phyloP scores from a whole-genome alignment of 2,888 invertebrate species.

The Drosophila aldrichi region DNA sequence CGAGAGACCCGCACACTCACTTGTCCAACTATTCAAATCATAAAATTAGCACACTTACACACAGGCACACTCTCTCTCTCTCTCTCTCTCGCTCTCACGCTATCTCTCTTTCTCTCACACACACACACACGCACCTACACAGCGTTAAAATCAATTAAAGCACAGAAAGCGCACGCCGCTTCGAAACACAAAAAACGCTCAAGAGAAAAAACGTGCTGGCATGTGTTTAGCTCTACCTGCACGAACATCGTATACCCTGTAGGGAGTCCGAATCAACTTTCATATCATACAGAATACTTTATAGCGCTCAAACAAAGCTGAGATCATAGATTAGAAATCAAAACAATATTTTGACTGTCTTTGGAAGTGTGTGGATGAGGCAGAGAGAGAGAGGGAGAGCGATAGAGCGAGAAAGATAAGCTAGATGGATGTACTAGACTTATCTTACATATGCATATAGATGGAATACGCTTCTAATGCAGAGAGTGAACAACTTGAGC shows the following conservation, averaged over 20 bases:
- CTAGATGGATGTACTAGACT: too few species aligned
- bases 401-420: too few species aligned
- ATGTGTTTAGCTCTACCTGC: not conserved
- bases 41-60: slow-evolving; percentile 74
- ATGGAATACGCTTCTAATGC: too few species aligned
- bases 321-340: not conserved
- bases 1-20: slow-evolving; percentile 15
- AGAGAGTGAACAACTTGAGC: too few species aligned
- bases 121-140: slow-evolving; percentile 10
- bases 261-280: not conserved
- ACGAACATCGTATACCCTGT: slow-evolving; percentile 27
- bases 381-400: not conserved
- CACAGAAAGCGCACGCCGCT: slow-evolving; percentile 67
- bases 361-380: not conserved
- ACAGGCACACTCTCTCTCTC: slow-evolving; percentile 4
- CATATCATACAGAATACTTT: not conserved
- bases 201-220: slow-evolving; percentile 46
- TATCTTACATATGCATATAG: too few species aligned
- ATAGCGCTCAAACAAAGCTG: not conserved
- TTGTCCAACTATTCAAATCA: slow-evolving; percentile 64
- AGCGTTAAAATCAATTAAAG: slow-evolving; percentile 69
- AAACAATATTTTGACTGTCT: not conserved
- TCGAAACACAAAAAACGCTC: slow-evolving; percentile 26
- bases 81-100: slow-evolving; percentile 5
- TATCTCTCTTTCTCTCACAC: not conserved